Percentiles rank a stretch among this genome's conserved stretches.
Conservation (phyloP, 2,113 vertebrate genomes). For the Xenus cinereus region DNA sequence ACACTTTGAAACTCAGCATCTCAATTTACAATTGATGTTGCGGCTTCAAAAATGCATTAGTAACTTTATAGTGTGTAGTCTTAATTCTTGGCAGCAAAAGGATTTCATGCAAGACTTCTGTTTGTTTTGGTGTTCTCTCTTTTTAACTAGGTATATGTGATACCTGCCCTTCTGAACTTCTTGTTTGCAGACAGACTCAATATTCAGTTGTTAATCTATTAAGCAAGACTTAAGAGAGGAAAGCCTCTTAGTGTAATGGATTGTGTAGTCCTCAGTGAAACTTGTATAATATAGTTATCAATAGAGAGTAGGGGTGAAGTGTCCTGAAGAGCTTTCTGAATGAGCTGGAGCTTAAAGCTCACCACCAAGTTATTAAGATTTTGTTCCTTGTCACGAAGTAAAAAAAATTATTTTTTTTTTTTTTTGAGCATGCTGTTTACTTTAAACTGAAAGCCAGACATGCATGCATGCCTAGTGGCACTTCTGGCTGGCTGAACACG, state of each 20-base stretch:
- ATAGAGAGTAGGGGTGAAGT: background rate
- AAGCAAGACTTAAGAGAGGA: background rate
- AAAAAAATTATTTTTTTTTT: background rate
- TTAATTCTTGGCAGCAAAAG: background rate
- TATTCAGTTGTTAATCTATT: background rate
- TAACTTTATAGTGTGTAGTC: background rate
- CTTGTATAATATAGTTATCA: background rate
- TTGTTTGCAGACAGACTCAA: background rate
- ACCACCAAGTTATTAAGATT: background rate
- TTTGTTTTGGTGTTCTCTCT: background rate
- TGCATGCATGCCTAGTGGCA: background rate
- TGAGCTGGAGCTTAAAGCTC: background rate
- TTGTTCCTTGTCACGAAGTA: background rate
- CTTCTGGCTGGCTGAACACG: background rate
- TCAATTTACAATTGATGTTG: background rate
- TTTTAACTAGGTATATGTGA: background rate
- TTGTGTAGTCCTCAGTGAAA: background rate
- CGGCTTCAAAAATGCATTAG: background rate
- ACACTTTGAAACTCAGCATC: background rate
- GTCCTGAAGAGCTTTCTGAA: background rate
- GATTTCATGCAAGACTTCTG: background rate
- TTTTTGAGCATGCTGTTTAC: background rate
- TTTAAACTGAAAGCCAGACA: background rate
- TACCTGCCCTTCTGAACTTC: background rate
- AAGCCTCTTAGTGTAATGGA: background rate